Evolutionary conservation across 2,113 vertebrate genomes (phyloP).

Genomic region (Pholis gunnellus): DNA sequence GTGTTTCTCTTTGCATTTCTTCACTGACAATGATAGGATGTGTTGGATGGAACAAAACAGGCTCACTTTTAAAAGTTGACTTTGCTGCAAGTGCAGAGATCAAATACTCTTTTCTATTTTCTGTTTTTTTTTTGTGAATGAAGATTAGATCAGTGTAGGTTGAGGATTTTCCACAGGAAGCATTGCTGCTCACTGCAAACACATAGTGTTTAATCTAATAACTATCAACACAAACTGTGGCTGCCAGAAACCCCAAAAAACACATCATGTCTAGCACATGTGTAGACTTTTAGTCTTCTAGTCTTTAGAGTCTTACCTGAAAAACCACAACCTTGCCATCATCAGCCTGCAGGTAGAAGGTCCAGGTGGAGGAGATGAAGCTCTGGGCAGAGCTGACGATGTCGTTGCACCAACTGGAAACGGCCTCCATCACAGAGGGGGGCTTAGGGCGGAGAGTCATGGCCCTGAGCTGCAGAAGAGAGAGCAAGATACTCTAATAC

Average conservation of each 20-base stretch:
- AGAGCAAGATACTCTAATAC: not conserved
- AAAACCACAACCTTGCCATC: conserved; percentile 96
- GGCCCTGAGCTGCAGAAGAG: conserved; percentile 77
- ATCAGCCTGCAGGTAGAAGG: conserved; percentile 96
- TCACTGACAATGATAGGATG: not conserved
- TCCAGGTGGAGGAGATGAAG: conserved; percentile 98
- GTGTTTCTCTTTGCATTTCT: conserved; percentile 6
- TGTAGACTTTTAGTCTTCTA: not conserved
- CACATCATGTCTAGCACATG: not conserved
- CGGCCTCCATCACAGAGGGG: conserved; percentile 87
- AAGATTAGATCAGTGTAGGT: not conserved
- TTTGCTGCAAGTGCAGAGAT: not conserved
- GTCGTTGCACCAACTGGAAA: conserved; percentile 94
- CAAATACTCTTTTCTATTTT: not conserved
- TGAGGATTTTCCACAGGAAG: not conserved
- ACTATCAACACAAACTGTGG: not conserved
- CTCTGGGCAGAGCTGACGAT: conserved; percentile 96
- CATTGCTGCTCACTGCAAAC: not conserved
- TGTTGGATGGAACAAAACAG: not conserved
- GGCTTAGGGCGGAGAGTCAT: conserved; percentile 81
- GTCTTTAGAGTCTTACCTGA: conserved; percentile 94
- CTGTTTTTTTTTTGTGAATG: not conserved
- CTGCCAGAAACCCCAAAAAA: not conserved
- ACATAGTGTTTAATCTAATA: not conserved
- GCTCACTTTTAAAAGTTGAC: not conserved